A percentile compares a stretch with the other conserved stretches of the same genome.
Conservation (phyloP, 2,888 invertebrate species). For the Trachelus tabidus region DNA sequence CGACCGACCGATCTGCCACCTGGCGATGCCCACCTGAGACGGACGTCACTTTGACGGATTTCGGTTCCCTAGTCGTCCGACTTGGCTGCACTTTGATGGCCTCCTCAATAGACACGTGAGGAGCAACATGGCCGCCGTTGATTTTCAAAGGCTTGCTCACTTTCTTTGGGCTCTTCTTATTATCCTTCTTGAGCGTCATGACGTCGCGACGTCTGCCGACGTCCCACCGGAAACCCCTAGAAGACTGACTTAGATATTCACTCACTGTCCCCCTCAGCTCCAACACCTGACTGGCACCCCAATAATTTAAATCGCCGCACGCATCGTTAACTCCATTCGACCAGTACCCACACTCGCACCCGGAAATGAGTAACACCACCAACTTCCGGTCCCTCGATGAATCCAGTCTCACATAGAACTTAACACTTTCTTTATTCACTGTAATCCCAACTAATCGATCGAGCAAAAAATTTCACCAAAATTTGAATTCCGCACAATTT, state of each 20-base stretch:
- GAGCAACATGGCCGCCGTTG: not conserved
- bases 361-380: not conserved
- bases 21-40: conserved; percentile 38
- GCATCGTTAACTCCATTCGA: not conserved
- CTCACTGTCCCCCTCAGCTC: not conserved
- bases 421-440: not conserved
- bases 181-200: conserved; percentile 50
- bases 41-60: conserved; percentile 20
- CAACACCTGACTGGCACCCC: not conserved
- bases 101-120: conserved; percentile 19
- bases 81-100: conserved; percentile 19
- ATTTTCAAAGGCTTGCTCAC: conserved; percentile 28
- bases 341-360: not conserved
- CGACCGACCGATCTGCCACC: not conserved
- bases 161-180: conserved; percentile 40
- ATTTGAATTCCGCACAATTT: not conserved
- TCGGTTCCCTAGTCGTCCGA: conserved; percentile 24
- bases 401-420: not conserved
- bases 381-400: not conserved
- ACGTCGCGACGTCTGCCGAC: not conserved
- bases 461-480: conserved; percentile 9
- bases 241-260: not conserved
- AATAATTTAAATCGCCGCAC: not conserved
- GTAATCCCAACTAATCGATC: conserved; percentile 3
- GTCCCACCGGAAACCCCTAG: not conserved